Base-by-base conservation (phyloP, 2,113 vertebrate species). In the Muscicapa adusta region DNA sequence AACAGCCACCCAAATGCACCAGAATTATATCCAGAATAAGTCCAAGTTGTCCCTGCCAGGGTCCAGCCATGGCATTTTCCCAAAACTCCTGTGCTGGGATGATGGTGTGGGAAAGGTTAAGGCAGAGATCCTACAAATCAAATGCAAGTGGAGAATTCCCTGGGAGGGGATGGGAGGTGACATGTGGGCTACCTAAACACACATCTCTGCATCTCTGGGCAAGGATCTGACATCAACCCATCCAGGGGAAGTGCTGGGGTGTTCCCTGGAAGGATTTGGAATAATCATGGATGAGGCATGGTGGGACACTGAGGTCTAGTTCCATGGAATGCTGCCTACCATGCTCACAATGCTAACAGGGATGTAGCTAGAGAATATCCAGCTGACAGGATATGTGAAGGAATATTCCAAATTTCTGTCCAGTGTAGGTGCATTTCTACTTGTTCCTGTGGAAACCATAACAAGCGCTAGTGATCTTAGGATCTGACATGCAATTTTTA, bases 201-300 rank as follows among this genome's bases (percentile, higher is more conserved):
- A 15, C 2, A 1, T 33, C 62, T 65, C 43, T 61, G 29, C 10
- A 47, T 70, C 38, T 50, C 34, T 31, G 48, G 23, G 11, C 19
- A 57, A 33, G 56, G 58, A 45, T 40, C 25, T 83, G 67, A 36
- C 50, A 61, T 51, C 43, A 81, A 2, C 15, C 25, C 26, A 14
- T 8, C 0, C 1, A 60, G 8, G 10, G 4, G 3, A 61, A 70
- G 6, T 34, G 14, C 24, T 58, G 29, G 18, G 8, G 4, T 0
- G 0, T 48, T 8, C 8, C 3, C 53, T 71, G 34, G 62, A 60
- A 43, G 16, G 23, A 22, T 56, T 51, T 79, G 40, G 31, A 65
- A 45, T 18, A n/a, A 22, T 36, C 14, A 5, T 14, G 28, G 18
- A 48, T 53, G 10, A 66, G 26, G 33, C 47, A 16, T 24, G 10